Base-by-base conservation (phyloP, 2,797 vertebrate species). In the Gadopsis bispinosus region DNA sequence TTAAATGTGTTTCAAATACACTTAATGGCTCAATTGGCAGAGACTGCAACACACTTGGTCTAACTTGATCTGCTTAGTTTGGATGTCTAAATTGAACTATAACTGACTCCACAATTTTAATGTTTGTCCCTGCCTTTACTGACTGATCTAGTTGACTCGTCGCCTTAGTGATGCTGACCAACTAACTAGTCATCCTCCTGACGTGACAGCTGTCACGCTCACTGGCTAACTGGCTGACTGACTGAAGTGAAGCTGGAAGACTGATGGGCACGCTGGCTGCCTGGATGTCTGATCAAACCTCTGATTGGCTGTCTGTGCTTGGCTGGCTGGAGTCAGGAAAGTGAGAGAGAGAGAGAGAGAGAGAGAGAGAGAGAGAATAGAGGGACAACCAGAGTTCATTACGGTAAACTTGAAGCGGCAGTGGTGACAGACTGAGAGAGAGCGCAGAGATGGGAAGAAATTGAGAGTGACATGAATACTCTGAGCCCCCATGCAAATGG, bases 391-490 rank as follows among this genome's bases (percentile, higher is more conserved):
- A 84, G 78, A 88, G 90, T 91, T 93, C 84, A 91, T 92, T 91
- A 91, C 83, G 87, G 90, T 85, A 87, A 91, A 92, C 79, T 67
- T 86, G 83, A 81, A 87, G 85, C 84, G 85, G 88, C 86, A 85
- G 83, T 47, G 59, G 86, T 91, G 92, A 91, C 88, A 90, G 89
- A 80, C 82, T 70, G 86, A 85, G 86, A 84, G 87, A 81, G 85
- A 71, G 80, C 56, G 83, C 78, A 70, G 81, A 77, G 80, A 83
- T 14, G 26, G 81, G 81, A 83, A 82, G 88, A 87, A 91, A 92
- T 88, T 77, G 80, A 89, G 85, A 90, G 88, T 90, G 91, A 93
- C 88, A 82, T 58, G 74, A 88, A 91, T 84, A 85, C 85, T 64
- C 83, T 3, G 75, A 83, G 83, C 75, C 78, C 72, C 75, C 45